Percentiles rank a stretch among this genome's conserved stretches.
phyloP scores from a whole-genome alignment of 2,888 invertebrate genomes.

The Craniophora ligustri region DNA sequence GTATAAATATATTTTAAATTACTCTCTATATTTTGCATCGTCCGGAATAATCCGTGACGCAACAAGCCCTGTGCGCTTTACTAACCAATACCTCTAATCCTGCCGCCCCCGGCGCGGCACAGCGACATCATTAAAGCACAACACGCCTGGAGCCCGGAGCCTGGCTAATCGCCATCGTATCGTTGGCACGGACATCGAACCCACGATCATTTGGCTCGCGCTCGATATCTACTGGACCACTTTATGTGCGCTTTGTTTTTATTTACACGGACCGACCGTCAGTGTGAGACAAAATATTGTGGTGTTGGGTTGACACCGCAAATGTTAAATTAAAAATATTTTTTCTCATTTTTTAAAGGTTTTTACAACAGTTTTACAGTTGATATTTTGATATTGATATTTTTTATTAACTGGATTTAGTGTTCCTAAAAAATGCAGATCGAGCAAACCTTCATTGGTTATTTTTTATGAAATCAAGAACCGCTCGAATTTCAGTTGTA shows the following conservation, averaged over 20 bases:
- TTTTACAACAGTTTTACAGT: no score
- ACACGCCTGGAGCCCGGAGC: constrained; percentile 12
- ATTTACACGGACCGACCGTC: constrained; percentile 23
- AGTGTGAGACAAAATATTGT: not conserved
- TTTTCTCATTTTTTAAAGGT: no score
- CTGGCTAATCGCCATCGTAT: constrained; percentile 49
- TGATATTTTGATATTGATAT: no score
- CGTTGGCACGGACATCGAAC: constrained; percentile 42
- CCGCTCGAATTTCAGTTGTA: no score
- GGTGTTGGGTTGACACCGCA: no score
- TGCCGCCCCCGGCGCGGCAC: constrained; percentile 1
- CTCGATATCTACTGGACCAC: constrained; percentile 26
- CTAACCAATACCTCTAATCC: constrained; percentile 6
- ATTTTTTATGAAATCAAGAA: no score
- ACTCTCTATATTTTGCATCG: not conserved
- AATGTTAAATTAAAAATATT: no score
- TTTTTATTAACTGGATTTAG: no score
- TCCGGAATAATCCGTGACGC: not conserved
- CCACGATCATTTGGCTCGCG: constrained; percentile 44
- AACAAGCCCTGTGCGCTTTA: no score
- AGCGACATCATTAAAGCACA: constrained; percentile 34
- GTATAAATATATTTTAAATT: no score
- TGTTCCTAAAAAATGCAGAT: no score
- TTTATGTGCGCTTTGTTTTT: constrained; percentile 25
- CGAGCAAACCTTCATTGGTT: no score